Percentiles rank a stretch among this genome's conserved stretches.
phyloP scores from a whole-genome alignment of 2,797 vertebrate genomes.

The Limosa lapponica region DNA sequence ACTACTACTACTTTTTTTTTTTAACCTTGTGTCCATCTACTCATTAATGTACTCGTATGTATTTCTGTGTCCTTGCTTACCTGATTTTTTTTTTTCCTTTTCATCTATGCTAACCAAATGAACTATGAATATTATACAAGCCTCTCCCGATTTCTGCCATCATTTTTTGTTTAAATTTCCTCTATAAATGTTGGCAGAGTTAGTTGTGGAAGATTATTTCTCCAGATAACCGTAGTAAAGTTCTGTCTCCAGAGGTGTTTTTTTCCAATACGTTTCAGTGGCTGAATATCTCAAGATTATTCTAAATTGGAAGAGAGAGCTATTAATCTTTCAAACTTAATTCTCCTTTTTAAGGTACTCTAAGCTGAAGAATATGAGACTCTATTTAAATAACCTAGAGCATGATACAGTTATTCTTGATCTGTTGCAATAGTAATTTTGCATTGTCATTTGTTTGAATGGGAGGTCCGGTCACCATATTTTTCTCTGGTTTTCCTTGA shows the following conservation, averaged over 20 bases:
- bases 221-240: background rate
- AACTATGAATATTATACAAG: background rate
- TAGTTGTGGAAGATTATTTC: background rate
- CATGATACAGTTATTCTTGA: background rate
- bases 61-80: background rate
- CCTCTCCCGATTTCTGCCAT: background rate
- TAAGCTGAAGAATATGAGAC: background rate
- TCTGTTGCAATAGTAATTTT: background rate
- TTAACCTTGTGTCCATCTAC: background rate
- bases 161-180: background rate
- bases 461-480: background rate
- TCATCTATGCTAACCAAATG: background rate
- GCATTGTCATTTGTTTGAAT: background rate
- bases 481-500: background rate
- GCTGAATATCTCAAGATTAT: background rate
- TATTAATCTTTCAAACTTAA: conserved; percentile 1
- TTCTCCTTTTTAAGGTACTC: conserved; percentile 6
- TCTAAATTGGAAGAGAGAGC: background rate
- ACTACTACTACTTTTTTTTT: background rate
- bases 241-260: background rate
- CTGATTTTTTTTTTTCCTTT: background rate
- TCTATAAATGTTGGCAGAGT: background rate
- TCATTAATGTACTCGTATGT: background rate
- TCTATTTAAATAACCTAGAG: background rate
- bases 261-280: background rate